Conservation (phyloP, 2,113 vertebrate species). For the Brienomyrus brachyistius region DNA sequence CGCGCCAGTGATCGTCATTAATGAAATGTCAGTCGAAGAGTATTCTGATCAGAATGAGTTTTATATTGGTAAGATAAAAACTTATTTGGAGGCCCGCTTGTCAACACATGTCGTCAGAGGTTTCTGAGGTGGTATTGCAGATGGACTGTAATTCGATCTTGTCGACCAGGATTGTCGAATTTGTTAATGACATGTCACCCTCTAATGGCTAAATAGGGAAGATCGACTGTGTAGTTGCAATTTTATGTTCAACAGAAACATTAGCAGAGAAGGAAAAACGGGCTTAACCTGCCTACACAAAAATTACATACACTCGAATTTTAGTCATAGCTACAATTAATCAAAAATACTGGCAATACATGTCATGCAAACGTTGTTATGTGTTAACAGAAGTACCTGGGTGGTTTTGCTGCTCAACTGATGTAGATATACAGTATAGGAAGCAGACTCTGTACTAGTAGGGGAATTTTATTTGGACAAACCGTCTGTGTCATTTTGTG, state of each 20-base stretch:
- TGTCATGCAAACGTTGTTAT: background rate
- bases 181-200: background rate
- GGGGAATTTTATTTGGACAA: background rate
- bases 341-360: background rate
- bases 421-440: background rate
- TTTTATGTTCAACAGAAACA: background rate
- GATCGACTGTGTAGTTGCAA: background rate
- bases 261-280: background rate
- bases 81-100: background rate
- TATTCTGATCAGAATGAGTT: background rate
- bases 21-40: background rate
- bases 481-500: background rate
- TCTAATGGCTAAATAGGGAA: background rate
- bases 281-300: background rate
- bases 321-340: background rate
- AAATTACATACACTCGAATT: background rate
- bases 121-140: background rate
- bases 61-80: background rate
- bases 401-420: background rate
- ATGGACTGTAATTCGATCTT: background rate
- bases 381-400: background rate
- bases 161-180: background rate
- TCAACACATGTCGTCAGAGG: background rate
- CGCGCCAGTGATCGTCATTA: background rate
- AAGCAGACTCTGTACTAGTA: background rate